Evolutionary conservation across 2,113 vertebrate species (phyloP).

Genomic region (Macrotus californicus): DNA sequence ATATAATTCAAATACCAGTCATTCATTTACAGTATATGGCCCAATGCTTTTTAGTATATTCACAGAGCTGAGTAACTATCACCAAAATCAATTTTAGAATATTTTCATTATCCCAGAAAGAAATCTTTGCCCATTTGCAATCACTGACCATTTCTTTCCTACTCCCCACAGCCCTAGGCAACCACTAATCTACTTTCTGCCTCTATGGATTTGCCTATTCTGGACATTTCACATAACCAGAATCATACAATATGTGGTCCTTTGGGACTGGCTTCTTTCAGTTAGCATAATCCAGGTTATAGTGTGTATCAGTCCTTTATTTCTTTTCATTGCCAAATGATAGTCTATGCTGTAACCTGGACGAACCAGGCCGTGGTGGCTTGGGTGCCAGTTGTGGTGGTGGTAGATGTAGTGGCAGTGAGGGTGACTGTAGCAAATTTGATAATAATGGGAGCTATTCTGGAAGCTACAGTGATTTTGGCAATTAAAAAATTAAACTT

Average conservation of each 20-base stretch:
- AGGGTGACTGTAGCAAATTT: conserved; percentile 72
- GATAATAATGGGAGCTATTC: conserved; percentile 82
- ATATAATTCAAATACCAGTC: neutral
- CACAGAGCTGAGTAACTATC: neutral
- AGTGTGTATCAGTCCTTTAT: neutral
- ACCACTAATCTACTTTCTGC: neutral
- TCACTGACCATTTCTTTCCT: neutral
- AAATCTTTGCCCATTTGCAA: neutral
- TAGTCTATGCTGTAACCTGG: neutral
- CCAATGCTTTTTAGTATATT: neutral
- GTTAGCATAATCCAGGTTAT: neutral
- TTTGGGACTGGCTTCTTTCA: neutral
- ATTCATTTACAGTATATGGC: neutral
- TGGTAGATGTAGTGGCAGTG: conserved; percentile 7
- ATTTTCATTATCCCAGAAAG: neutral
- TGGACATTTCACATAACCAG: neutral
- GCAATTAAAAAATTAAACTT: conserved; percentile 50
- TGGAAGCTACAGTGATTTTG: neutral
- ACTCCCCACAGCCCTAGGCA: neutral
- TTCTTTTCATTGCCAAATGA: neutral
- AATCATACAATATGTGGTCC: neutral
- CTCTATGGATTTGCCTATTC: neutral
- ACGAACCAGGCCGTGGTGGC: neutral
- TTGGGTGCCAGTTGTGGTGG: conserved; percentile 36
- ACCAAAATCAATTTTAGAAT: neutral